These are phyloP conservation scores for Spea multiplicata DNA, from an alignment of 2,113 vertebrate species.

Conservation along the genomic window DNA sequence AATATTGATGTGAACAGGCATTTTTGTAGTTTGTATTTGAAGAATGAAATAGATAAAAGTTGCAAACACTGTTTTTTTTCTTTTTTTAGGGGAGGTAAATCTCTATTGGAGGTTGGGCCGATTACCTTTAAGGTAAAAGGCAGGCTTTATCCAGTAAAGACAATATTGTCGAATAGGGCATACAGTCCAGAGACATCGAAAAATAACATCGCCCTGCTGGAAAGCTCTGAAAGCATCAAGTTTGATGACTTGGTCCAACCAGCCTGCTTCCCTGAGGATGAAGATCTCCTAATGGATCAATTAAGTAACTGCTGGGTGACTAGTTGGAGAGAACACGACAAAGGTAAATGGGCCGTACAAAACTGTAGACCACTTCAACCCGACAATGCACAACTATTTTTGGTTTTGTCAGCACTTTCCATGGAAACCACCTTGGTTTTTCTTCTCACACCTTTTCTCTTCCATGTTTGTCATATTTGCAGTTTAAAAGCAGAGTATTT, in stretches of 20 bases:
- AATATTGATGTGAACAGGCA: too few relatives aligned
- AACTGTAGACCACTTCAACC: too few relatives aligned
- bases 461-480: too few relatives aligned
- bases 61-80: neutral
- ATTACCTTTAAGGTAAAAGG: neutral
- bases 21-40: too few relatives aligned
- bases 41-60: too few relatives aligned
- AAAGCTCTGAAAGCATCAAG: neutral
- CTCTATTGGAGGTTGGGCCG: neutral
- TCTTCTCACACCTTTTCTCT: too few relatives aligned
- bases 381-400: too few relatives aligned
- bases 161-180: neutral
- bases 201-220: conserved; percentile 3
- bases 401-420: too few relatives aligned
- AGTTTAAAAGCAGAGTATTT: too few relatives aligned
- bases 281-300: neutral
- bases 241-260: conserved; percentile 7
- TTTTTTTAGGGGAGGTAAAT: neutral
- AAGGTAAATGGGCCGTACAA: neutral
- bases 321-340: neutral
- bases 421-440: too few relatives aligned
- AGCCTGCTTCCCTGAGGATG: conserved; percentile 4
- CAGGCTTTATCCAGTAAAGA: conserved; percentile 4
- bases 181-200: neutral
- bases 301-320: conserved; percentile 8